Evolutionary conservation across 2,113 vertebrate species (phyloP).

Genomic region (Corapipo altera): DNA sequence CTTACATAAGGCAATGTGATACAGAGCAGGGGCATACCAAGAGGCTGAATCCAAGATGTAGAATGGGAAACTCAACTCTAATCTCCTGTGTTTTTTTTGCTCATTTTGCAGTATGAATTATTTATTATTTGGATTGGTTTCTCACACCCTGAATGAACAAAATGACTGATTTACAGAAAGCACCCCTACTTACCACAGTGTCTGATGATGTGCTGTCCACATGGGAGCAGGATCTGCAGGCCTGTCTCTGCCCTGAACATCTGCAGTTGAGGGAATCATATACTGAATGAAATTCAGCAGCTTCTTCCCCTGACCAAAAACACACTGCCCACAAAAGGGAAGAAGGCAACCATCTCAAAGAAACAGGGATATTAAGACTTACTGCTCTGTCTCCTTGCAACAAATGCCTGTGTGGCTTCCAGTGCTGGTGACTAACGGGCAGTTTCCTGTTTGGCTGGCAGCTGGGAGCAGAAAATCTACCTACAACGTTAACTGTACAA

Average conservation of each 20-base stretch:
- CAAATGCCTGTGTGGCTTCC: not conserved
- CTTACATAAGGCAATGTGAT: not conserved
- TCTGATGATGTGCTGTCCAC: not conserved
- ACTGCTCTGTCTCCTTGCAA: not conserved
- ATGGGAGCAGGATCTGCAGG: not conserved
- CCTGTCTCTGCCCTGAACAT: not conserved
- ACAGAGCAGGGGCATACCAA: not conserved
- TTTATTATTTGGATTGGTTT: not conserved
- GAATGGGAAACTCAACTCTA: not conserved
- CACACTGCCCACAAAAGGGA: not conserved
- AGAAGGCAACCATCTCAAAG: not conserved
- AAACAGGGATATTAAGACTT: not conserved
- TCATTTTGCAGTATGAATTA: not conserved
- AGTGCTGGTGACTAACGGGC: not conserved
- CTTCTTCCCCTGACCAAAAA: not conserved
- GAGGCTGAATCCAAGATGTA: not conserved
- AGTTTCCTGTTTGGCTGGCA: not conserved
- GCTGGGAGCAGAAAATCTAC: not conserved
- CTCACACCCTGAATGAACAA: not conserved
- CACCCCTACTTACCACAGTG: not conserved
- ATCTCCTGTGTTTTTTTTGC: not conserved
- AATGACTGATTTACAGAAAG: not conserved
- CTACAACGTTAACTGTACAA: not conserved
- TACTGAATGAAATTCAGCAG: not conserved
- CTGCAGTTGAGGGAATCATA: not conserved